phyloP scores from a whole-genome alignment of 2,113 vertebrate genomes.

The Myiopsitta monachus region DNA sequence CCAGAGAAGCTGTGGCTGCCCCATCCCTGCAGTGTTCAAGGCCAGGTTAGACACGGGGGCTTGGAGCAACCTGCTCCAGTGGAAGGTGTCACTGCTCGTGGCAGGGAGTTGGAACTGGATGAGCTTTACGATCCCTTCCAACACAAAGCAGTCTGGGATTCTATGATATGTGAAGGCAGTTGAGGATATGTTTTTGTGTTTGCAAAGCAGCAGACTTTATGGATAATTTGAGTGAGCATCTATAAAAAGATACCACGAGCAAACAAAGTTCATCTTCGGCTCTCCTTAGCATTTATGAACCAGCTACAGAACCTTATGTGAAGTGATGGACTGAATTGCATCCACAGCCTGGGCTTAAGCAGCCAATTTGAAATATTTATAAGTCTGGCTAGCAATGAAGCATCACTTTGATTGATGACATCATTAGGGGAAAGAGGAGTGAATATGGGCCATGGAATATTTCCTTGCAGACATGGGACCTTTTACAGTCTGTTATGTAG shows the following conservation, averaged over 20 bases:
- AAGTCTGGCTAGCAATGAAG: not conserved
- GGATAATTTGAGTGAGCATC: not conserved
- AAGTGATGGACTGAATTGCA: not conserved
- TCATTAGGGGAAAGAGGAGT: not conserved
- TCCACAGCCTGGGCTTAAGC: not conserved
- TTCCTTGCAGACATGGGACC: not conserved
- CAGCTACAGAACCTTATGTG: not conserved
- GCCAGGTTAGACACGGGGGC: too few relatives aligned
- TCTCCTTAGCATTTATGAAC: not conserved
- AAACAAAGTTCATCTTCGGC: not conserved
- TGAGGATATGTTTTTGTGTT: rapidly evolving
- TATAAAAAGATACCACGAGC: not conserved
- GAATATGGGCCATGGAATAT: not conserved
- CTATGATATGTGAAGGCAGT: not conserved
- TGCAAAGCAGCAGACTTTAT: not conserved
- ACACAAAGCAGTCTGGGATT: not conserved
- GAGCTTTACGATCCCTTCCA: not conserved
- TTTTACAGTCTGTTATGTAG: not conserved
- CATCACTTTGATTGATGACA: not conserved
- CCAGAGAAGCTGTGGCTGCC: not conserved
- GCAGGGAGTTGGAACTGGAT: not conserved
- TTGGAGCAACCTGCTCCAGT: not conserved
- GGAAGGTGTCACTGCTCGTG: not conserved
- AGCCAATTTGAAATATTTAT: not conserved
- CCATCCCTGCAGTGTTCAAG: too few relatives aligned